A percentile compares a stretch with the other conserved stretches of the same genome.
These are phyloP conservation scores for Cebus imitator DNA, from an alignment of 2,113 vertebrate genomes.

Conservation along the genomic window DNA sequence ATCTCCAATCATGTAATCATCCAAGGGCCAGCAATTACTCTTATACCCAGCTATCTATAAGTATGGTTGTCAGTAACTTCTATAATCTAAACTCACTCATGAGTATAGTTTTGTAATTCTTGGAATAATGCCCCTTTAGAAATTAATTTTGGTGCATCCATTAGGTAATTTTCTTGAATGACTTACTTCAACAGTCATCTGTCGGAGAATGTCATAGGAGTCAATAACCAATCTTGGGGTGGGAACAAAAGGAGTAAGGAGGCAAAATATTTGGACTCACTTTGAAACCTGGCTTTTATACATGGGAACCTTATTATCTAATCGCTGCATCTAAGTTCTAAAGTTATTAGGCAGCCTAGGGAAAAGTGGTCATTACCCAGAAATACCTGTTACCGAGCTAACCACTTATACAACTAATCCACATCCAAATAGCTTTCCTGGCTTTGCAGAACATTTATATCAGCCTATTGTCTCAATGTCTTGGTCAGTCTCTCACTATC, in stretches of 20 bases:
- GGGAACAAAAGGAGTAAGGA: neutral
- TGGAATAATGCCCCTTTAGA: neutral
- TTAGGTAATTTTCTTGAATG: neutral
- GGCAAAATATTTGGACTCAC: neutral
- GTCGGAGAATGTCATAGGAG: neutral
- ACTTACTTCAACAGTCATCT: neutral
- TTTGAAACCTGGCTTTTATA: neutral
- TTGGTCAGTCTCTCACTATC: neutral
- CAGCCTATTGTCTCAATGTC: neutral
- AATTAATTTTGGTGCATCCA: neutral
- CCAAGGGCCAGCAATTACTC: neutral
- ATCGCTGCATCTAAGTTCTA: neutral
- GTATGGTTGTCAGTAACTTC: neutral
- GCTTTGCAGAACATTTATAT: neutral
- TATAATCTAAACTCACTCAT: neutral
- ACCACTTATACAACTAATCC: neutral
- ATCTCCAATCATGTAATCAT: neutral
- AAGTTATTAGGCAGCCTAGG: neutral
- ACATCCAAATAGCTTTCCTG: neutral
- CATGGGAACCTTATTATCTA: neutral
- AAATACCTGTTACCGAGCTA: neutral
- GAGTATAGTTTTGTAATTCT: neutral
- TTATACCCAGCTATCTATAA: conserved; percentile 65
- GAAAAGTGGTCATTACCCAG: neutral
- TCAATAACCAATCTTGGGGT: neutral